Base-by-base conservation (phyloP, 2,113 vertebrate genomes). In the Typhlomys cinereus region DNA sequence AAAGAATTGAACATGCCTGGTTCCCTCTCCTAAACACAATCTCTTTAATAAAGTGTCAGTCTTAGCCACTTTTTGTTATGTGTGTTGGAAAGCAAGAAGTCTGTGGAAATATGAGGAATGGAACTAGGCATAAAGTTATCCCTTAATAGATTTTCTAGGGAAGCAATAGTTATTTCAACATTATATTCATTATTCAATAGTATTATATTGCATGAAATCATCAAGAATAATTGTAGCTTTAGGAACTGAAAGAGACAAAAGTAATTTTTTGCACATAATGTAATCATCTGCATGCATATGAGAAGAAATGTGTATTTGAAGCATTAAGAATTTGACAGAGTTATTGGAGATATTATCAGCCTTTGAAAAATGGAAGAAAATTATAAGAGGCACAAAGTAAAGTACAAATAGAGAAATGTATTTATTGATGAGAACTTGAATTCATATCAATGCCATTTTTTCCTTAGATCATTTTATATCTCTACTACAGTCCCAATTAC, bases 351-450 rank as follows among this genome's bases (percentile, higher is more conserved):
- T 59, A 85, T 64, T 81, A 67, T 25, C 18, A 48, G 41, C 41
- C 36, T 85, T 85, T 70, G 50, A 57, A 75, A 85, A 82, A 52
- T 34, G 25, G 29, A 59, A 75, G 36, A 69, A 70, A 70, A 48
- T 34, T 83, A 15, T 89, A 25, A 64, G 52, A 70, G 79, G 2
- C 2, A 62, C 74, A n/a, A 74, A 84, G 84, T n/a, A 48, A 84
- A 89, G 76, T 25, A 44, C n/a, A 91, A 88, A 66, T 84, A n/a
- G 66, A 73, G 14, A 85, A 91, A 80, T 89, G 4, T 57, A 39
- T 69, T 92, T 91, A 84, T 89, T 80, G 48, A 86, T 66, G 46
- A 89, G 64, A 79, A 46, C 54, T 39, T 71, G 4, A 69, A 46
- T 74, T 89, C 57, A 74, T 74, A 50, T 69, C 27, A 87, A 64